phyloP scores from a whole-genome alignment of 2,113 vertebrate species.

The Tragelaphus strepsiceros region DNA sequence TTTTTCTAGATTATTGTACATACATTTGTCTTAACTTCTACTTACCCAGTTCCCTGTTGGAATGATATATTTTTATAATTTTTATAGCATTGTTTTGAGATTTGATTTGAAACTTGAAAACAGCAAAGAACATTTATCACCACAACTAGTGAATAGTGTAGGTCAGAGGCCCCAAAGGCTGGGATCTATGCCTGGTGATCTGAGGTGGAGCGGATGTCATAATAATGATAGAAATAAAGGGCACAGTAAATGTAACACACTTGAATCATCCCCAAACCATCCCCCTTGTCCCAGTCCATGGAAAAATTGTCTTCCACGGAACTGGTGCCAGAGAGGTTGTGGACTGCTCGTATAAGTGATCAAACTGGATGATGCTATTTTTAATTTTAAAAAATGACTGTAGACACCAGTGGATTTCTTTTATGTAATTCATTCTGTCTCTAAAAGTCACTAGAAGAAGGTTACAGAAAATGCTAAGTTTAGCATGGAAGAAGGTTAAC shows the following conservation, averaged over 20 bases:
- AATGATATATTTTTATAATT: not conserved
- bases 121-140: not conserved
- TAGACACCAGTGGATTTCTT: not conserved
- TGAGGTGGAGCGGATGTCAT: not conserved
- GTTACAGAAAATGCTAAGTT: not conserved
- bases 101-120: conserved; percentile 11
- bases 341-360: not conserved
- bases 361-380: not conserved
- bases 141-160: not conserved
- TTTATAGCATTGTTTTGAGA: not conserved
- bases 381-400: not conserved
- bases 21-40: not conserved
- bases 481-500: not conserved
- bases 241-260: not conserved
- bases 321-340: not conserved
- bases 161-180: not conserved
- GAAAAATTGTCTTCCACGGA: not conserved
- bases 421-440: not conserved
- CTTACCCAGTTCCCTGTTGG: not conserved
- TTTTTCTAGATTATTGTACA: not conserved
- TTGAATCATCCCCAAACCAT: not conserved
- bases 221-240: not conserved
- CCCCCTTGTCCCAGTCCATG: not conserved
- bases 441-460: not conserved
- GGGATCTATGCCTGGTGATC: not conserved